Evolutionary conservation across 2,113 vertebrate species (phyloP), one percentile per base, ranked within the genome.

Genomic region (Sialia sialis): DNA sequence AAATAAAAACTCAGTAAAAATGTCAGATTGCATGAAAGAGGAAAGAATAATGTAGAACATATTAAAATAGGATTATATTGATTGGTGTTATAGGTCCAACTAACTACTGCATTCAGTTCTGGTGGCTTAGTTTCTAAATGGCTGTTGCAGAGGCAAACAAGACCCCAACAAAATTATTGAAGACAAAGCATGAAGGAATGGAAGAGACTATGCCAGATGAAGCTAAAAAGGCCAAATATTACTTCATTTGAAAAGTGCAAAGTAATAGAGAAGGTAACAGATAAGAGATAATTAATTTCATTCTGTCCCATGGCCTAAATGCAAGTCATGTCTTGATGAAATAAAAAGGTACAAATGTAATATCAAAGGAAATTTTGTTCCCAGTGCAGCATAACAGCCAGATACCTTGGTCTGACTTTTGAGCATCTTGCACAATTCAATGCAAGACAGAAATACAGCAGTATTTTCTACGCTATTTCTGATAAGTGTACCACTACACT

Each of bases 311-410:
- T 43, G 14, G 68, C 76, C 64, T 86, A 95, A 96, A 89, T 69
- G 77, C 80, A 82, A 91, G 89, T 60, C 62, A 87, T 92, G 58
- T 83, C 91, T 96, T 85, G 87, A 93, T 95, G 70, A 94, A 95
- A 97, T 92, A 83, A 91, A 75, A 94, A 95, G 87, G 62, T 69
- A 95, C 54, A 93, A 89, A 96, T 91, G 80, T 93, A 95, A 94
- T 91, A 93, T 87, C 58, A 94, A 92, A 94, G 55, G 69, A 89
- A 94, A 91, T 84, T 92, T 87, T 94, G 34, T 81, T 87, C 76
- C 62, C 68, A 55, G 55, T 51, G 58, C 62, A 79, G 63, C 34
- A 9, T 69, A 85, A 83, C 1, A 10, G 67, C 66, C 69, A 93
- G 87, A 69, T 85, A 91, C 60, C 84, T 89, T 69, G 54, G 66